Evolutionary conservation across 1,140 invertebrate species (phyloP).

Genomic region (Schlechtendalia chinensis): DNA sequence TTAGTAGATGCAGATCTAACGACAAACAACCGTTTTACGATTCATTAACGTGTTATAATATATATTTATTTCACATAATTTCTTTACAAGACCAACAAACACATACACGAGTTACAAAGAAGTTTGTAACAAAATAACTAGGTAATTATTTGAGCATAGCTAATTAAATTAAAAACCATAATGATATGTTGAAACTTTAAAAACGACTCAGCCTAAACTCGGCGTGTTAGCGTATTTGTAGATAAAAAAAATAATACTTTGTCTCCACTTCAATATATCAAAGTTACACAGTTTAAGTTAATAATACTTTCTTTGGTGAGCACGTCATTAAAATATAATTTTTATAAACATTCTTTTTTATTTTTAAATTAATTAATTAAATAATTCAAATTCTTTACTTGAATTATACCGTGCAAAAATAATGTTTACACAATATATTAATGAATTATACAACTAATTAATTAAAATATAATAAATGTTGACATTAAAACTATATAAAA

Average conservation of each 20-base stretch:
- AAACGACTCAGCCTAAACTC: neutral
- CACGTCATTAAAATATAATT: neutral
- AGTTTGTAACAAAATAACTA: constrained; percentile 12
- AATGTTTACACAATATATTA: neutral
- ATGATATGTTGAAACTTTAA: constrained; percentile 24
- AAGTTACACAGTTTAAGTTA: neutral
- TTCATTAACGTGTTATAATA: constrained; percentile 22
- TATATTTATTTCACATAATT: constrained; percentile 5
- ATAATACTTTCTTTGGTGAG: neutral
- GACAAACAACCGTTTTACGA: neutral
- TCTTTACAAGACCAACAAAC: neutral
- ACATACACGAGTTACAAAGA: neutral
- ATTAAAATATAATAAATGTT: neutral
- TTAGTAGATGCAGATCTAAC: neutral
- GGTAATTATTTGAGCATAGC: neutral
- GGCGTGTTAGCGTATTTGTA: neutral
- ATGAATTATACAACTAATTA: neutral
- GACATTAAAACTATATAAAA: neutral
- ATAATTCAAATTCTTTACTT: neutral
- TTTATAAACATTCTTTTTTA: neutral
- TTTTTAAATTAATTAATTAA: neutral
- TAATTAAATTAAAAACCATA: constrained; percentile 25
- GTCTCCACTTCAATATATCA: neutral
- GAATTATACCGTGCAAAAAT: no score
- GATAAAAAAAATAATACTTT: neutral